These are phyloP conservation scores for Brachyalestes nurse DNA, from an alignment of 2,797 vertebrate species.

Conservation along the genomic window DNA sequence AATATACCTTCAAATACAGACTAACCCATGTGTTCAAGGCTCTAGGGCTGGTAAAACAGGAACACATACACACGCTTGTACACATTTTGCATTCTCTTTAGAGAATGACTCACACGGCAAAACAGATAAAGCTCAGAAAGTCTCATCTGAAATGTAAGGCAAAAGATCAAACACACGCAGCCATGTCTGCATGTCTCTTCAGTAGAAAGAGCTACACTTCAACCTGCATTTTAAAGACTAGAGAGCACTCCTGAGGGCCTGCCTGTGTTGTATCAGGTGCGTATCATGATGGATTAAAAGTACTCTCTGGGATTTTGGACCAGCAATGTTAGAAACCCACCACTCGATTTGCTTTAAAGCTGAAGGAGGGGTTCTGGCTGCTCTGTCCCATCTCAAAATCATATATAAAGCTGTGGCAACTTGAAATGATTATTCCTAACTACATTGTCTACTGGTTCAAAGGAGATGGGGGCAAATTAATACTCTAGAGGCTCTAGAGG, in stretches of 20 bases:
- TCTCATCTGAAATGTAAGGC: slow-evolving; percentile 33
- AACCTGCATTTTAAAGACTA: slow-evolving; percentile 36
- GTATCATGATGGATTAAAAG: slow-evolving; percentile 20
- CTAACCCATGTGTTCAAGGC: not conserved
- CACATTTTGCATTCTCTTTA: slow-evolving; percentile 42
- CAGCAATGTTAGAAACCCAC: slow-evolving; percentile 5
- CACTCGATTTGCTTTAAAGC: not conserved
- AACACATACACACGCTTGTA: slow-evolving; percentile 5
- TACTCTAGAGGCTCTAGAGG: too few relatives aligned
- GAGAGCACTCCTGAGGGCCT: slow-evolving; percentile 7
- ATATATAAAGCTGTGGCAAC: not conserved
- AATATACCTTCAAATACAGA: too few relatives aligned
- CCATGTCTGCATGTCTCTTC: slow-evolving; percentile 38
- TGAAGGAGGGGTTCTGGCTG: not conserved
- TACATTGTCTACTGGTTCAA: too few relatives aligned
- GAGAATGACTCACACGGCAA: slow-evolving; percentile 20
- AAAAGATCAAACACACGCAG: slow-evolving; percentile 39
- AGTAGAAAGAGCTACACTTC: slow-evolving; percentile 15
- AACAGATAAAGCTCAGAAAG: slow-evolving; percentile 34
- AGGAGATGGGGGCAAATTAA: too few relatives aligned
- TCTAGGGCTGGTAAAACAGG: not conserved
- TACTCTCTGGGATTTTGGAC: slow-evolving; percentile 25
- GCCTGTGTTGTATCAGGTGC: slow-evolving; percentile 18
- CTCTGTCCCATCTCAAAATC: too few relatives aligned
- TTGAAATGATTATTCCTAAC: too few relatives aligned